Base-by-base conservation (phyloP, 2,113 vertebrate species). In the Trachemys scripta region DNA sequence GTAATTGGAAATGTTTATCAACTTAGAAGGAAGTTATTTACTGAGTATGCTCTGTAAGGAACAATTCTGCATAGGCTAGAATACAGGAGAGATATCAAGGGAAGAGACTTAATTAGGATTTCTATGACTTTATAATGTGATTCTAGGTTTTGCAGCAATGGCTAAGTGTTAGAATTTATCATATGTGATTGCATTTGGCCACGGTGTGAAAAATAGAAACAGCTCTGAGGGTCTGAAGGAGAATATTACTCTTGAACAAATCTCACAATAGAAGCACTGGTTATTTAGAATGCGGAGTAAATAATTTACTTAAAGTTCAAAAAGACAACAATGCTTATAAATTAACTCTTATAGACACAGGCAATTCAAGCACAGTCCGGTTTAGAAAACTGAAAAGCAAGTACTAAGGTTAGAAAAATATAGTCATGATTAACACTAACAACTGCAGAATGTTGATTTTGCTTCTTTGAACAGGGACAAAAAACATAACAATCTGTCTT, bases 271-370 rank as follows among this genome's bases (percentile, higher is more conserved):
- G 51, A 54, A 92, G 65, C 24, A 29, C 6, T 59, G 45, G 35
- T 56, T 93, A 84, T 90, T 76, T 29, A 82, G 12, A 59, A 19
- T 6, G n/a, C 57, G 80, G 31, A 91, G 94, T 95, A 94, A 97
- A 96, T 95, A 85, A 96, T 95, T 97, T 25, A 94, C 80, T 42
- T 51, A 54, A 85, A 95, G 91, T 86, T 94, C 75, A 97, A 95
- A 94, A 96, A 96, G 59, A 90, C 62, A 94, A 47, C 62, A 38
- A 35, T 47, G 88, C 81, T 96, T 97, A 95, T 84, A 94, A 93
- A 96, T 96, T 95, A 98, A 97, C 96, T 92, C 38, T 54, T 90
- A 38, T 45, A 51, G 54, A 42, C n/a, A 75, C 12, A 50, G 89
- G 75, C n/a, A 92, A 81, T 65, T 87, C 85, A 92, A 96, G 88